Base-by-base conservation (phyloP, 1,140 invertebrate genomes). In the Steinernema khuongi region DNA sequence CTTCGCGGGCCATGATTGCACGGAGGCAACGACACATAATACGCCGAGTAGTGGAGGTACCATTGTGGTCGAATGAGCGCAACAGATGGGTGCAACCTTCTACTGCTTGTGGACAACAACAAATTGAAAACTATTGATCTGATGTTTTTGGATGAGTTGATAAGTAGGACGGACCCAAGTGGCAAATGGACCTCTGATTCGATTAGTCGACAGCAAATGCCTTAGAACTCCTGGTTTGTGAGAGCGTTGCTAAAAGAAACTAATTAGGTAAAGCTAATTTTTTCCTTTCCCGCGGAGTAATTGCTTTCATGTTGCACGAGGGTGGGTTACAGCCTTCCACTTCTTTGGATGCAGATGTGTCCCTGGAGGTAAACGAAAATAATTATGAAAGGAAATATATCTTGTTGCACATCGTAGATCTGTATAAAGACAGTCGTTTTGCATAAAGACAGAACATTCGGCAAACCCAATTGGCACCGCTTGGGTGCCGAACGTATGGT, bases 1-100 rank as follows among this genome's bases (percentile, higher is more conserved):
- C 69, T 72, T 74, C n/a, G 79, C 71, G 22, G 79, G 79, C 79
- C 77, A 80, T 29, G 30, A 71, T 11, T 43, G 26, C 11, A 44
- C 7, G n/a, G 71, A 18, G 31, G 18, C 2, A n/a, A 72, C n/a
- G 31, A 71, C 14, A 71, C 43, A 66, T 72, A 71, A 43, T 28
- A 71, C 71, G 71, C 14, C 68, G 1, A 50, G 26, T 44, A 73
- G 28, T 36, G 26, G 29, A 41, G 70, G 68, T 18, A 66, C 17
- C 32, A 74, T 73, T 11, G n/a, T 73, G 19, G 17, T 31, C 11
- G 36, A 41, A 41, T 41, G 7, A 14, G 50, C 50, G 50, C 14
- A 60, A n/a, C 7, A 14, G 7, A 14, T 4, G 4, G 11, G 50
- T n/a, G 11, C 7, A 22, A 22, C 19, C 50, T 7, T 60, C 19